Evolutionary conservation across 1,140 invertebrate genomes (phyloP), one percentile per base, ranked within the genome.

Genomic region (Diachasma alloeum): DNA sequence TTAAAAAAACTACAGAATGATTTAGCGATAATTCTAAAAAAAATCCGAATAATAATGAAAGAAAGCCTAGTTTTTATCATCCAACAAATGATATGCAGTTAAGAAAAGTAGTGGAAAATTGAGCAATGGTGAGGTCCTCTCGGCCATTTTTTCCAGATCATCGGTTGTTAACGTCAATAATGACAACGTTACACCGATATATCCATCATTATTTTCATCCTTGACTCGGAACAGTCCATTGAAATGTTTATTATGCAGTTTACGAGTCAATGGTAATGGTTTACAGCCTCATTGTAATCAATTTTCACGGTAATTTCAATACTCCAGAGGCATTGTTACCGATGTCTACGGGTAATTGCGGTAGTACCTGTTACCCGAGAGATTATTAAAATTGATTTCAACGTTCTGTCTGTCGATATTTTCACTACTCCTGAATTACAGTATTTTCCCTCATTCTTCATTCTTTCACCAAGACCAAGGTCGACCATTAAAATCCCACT

Each of bases 381-480:
- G 31, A 31, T 31, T 31, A 31, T 31, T 31, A 42, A 42, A 42
- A 10, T 13, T 42, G 39, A 42, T 42, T 42, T 42, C 39, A 42
- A 42, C 13, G 39, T 31, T 31, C 6, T 6, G 13, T 13, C 39
- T 42, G 39, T 11, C 39, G 39, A 42, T 42, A 42, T 42, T 42
- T 56, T 56, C 13, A 56, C 48, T 8, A 19, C 1, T 19, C 48
- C 6, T 63, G 24, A 59, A 31, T 44, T 13, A 74, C 17, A 22
- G 11, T 24, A 46, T 48, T 59, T 37, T 42, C 15, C 24, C 26
- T 13, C 39, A 53, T 39, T 42, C 36, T 48, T 10, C 10, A 53
- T 37, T 75, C 67, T 67, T 69, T 75, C 19, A 36, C 53, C 44
- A 70, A 13, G 74, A 69, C 68, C 74, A 75, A 75, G 74, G 74